Evolutionary conservation across 1,140 invertebrate species (phyloP), one percentile per base, ranked within the genome.

Genomic region (Asobara japonica): DNA sequence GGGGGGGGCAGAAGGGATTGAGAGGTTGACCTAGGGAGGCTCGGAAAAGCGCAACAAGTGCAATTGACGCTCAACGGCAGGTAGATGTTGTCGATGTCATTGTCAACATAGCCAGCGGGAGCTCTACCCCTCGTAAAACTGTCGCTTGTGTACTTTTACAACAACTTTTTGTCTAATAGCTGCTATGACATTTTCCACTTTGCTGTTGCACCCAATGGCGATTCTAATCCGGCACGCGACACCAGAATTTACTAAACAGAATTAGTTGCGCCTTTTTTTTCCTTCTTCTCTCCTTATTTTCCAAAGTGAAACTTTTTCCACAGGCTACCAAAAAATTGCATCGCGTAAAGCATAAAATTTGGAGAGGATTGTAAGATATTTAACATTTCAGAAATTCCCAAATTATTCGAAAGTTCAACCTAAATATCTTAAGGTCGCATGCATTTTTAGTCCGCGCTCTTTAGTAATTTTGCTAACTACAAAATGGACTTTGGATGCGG

Each of bases 41-140:
- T 25, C 20, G 67, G 60, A 31, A 36, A 51, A 36, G 72, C 25
- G 73, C 74, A 78, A 80, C 79, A 82, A 80, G 79, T 81, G 74
- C 70, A 68, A 65, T 74, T 70, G 64, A 74, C 31, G 66, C 51
- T 31, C 41, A 72, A 22, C 74, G 66, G 69, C 81, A 81, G 78
- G 78, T 82, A 79, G 60, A 81, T 78, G 74, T 79, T 80, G 68
- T 71, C 69, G 45, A 69, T 29, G 30, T 20, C 41, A 72, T 77
- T 76, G 75, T 73, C 30, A 18, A 33, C 65, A 25, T 68, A 71
- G 71, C 74, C 74, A 71, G 71, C 74, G 45, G 71, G 72, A 67
- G 33, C 13, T 64, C 36, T 45, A 29, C 16, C 65, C 36, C 38
- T 48, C 22, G 65, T 66, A 48, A 66, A 66, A 13, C 22, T 48